Conservation (phyloP, 1,140 invertebrate species). For the Drosophila nikananu region DNA sequence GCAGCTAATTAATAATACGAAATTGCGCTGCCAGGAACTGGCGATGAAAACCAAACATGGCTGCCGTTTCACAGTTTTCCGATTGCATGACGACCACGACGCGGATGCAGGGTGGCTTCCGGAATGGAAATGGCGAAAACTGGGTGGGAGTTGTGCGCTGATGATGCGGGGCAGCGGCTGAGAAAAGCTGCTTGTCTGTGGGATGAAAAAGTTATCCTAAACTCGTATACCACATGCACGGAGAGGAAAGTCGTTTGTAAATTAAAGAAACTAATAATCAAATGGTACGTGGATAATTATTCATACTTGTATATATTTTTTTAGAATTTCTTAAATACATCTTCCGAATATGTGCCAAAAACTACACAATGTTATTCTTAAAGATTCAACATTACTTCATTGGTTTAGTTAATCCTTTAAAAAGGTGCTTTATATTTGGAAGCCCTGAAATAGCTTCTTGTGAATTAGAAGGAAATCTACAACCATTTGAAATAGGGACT, state of each 20-base stretch:
- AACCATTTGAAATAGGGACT: neutral
- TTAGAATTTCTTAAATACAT: neutral
- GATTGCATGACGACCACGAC: conserved; percentile 37
- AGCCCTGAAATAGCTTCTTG: neutral
- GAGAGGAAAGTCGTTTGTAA: neutral
- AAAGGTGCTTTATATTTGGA: neutral
- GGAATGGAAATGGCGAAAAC: neutral
- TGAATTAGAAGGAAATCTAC: neutral
- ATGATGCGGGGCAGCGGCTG: conserved; percentile 5
- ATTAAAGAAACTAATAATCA: neutral
- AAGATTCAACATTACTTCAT: neutral
- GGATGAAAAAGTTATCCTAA: conserved; percentile 2
- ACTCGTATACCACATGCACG: neutral
- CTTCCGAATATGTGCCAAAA: neutral
- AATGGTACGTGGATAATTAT: neutral
- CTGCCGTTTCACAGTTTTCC: conserved; percentile 43
- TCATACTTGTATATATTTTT: neutral
- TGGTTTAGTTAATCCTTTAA: neutral
- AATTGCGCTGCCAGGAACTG: conserved; percentile 31
- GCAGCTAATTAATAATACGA: conserved; percentile 73
- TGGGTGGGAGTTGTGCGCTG: neutral
- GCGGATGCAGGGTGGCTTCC: conserved; percentile 18
- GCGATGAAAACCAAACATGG: conserved; percentile 54
- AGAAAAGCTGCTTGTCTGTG: conserved; percentile 20
- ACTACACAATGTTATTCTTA: neutral